A percentile compares a stretch with the other conserved stretches of the same genome.
phyloP scores from a whole-genome alignment of 2,113 vertebrate species.

The Cyanistes caeruleus region DNA sequence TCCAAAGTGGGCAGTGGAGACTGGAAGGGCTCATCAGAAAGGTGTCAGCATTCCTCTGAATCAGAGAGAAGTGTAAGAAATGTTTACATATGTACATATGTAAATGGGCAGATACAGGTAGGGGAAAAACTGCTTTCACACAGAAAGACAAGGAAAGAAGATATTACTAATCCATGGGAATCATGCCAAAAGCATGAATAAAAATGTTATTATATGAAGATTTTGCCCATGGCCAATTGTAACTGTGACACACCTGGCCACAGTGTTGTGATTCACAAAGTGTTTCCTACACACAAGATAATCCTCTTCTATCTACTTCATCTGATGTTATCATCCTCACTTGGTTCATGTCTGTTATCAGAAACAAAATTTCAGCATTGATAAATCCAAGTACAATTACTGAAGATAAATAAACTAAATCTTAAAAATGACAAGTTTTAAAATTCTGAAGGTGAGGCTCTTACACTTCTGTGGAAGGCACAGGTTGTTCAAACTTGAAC shows the following conservation, averaged over 20 bases:
- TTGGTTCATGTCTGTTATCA: not conserved
- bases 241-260: not conserved
- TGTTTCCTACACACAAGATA: not conserved
- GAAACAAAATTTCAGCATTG: not conserved
- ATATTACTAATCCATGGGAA: not conserved
- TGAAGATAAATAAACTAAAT: not conserved
- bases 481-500: not conserved
- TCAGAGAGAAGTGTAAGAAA: not conserved
- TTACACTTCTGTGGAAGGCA: not conserved
- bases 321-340: not conserved
- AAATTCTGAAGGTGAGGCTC: not conserved
- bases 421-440: rapidly evolving
- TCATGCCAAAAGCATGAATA: not conserved
- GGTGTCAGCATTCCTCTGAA: not conserved
- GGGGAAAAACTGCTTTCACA: not conserved
- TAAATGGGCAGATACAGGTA: not conserved
- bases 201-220: not conserved
- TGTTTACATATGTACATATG: not conserved
- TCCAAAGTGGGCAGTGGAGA: not conserved
- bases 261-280: not conserved
- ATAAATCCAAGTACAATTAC: not conserved
- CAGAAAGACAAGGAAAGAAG: not conserved
- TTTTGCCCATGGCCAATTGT: not conserved
- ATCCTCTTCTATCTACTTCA: not conserved
- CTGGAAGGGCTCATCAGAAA: not conserved